Evolutionary conservation across 2,797 vertebrate genomes (phyloP), one percentile per base, ranked within the genome.

Genomic region (Scomberomorus guttatus): DNA sequence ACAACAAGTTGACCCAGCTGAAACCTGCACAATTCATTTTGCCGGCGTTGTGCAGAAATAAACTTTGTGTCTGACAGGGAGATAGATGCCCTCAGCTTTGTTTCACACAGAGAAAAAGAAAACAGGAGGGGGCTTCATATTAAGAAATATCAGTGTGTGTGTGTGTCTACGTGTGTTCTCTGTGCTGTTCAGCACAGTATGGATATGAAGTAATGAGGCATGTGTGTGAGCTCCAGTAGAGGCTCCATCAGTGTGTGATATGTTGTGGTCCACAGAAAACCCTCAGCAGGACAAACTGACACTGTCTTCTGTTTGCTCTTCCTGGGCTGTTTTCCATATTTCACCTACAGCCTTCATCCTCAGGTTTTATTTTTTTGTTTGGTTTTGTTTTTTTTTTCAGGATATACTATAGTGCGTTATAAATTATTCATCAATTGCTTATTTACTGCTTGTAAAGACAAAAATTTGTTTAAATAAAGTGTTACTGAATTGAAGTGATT

Each of bases 51-150:
- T 46, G 71, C 87, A 78, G 78, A 84, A 89, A 85, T 86, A 90
- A 81, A 89, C 61, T 77, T 78, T 24, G 24, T 25, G 29, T 72
- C 79, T 91, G 90, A 90, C 87, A 89, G 60, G 64, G 80, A 91
- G 81, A 91, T 69, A 62, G 87, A 92, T 87, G 85, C 63, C 81
- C 81, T 72, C 67, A 80, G 76, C 65, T 65, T 60, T 42, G 57
- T 22, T 81, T 84, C 75, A 83, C 72, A 34, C 76, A 22, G 69
- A 71, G 67, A 82, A 61, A n/a, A 78, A 85, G 61, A 54, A 56
- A 70, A 15, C 46, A 59, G 44, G 54, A 44, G 65, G 65, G 57
- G 57, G 20, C 56, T 69, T 76, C 50, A 62, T 48, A 56, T 61
- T 55, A 34, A 61, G 22, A 60, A 64, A 63, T 54, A 67, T 64